Base-by-base conservation (phyloP, 2,888 invertebrate species). In the Drosophila pseudotakahashii region DNA sequence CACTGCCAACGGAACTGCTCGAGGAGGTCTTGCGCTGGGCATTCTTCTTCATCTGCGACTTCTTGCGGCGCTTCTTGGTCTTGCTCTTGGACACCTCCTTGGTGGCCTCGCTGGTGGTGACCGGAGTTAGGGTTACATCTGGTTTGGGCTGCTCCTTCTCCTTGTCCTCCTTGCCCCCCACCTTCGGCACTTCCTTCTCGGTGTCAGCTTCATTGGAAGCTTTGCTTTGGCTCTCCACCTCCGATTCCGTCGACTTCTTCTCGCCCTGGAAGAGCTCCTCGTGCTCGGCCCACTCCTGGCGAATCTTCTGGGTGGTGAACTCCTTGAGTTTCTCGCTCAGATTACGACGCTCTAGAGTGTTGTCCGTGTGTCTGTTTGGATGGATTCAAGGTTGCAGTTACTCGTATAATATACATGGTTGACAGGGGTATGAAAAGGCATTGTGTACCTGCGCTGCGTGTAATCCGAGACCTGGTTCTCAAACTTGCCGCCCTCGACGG, bases 41-140 rank as follows among this genome's bases (percentile, higher is more conserved):
- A 81, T 95, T 97, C 93, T 96, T 96, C 92, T 96, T 96, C 92
- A 96, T 95, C 78, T 95, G 94, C 37, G 95, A 94, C 93, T 95
- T 96, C 93, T 96, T 95, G 78, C 96, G 95, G 60, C 96, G 94
- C 91, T 96, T 96, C 91, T 96, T 95, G 89, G 96, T 97, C 90
- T 96, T 96, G 83, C 79, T 88, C 57, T 92, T 92, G 11, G 89
- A 85, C 48, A 91, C 92, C 52, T 92, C 92, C 66, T 94, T 94
- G 19, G 93, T 93, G 53, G 50, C 23, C 61, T 53, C 34, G 14
- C 23, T 34, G 23, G 37, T 48, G 14, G 41, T 41, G 26, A 79
- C 53, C 7, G 72, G 63, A 7, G 44, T 50, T 1, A 42, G 36
- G 19, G 23, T 52, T 3, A 54, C 2, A 3, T 44, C 54, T 7